These are phyloP conservation scores for Todiramphus chloris DNA, from an alignment of 2,113 vertebrate species.

Conservation along the genomic window DNA sequence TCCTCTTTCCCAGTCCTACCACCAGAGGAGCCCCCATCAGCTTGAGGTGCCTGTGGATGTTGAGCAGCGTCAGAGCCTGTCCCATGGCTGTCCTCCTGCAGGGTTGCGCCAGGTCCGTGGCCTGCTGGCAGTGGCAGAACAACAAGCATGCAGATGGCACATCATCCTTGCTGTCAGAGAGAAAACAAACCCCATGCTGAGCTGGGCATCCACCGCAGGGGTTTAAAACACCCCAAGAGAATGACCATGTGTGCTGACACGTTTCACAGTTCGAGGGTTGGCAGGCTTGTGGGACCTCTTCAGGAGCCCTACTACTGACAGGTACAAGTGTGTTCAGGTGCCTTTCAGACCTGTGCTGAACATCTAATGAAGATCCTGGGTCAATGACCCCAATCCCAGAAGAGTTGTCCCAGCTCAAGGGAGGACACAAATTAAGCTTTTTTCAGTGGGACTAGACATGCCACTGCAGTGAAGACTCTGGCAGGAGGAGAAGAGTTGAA, in stretches of 20 bases:
- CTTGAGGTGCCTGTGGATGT: slow-evolving; percentile 89
- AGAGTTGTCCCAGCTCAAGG: not conserved
- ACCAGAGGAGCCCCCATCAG: slow-evolving; percentile 89
- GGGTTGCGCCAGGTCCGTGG: slow-evolving; percentile 57
- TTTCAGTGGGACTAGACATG: not conserved
- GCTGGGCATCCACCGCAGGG: not conserved
- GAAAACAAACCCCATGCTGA: not conserved
- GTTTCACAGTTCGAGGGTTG: not conserved
- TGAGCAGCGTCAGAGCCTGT: slow-evolving; percentile 81
- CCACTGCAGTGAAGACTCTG: not conserved
- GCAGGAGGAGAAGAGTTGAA: not conserved
- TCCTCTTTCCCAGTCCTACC: slow-evolving; percentile 70
- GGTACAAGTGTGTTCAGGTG: not conserved
- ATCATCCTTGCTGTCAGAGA: slow-evolving; percentile 66
- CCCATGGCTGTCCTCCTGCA: slow-evolving; percentile 84
- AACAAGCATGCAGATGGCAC: slow-evolving; percentile 75
- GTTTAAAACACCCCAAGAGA: not conserved
- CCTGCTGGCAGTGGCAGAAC: slow-evolving; percentile 85
- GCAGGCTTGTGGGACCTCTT: not conserved
- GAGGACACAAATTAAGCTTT: not conserved
- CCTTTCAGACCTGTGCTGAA: not conserved
- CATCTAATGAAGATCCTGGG: not conserved
- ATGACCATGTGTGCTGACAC: not conserved
- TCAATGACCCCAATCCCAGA: not conserved
- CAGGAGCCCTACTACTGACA: not conserved